Evolutionary conservation across 2,888 invertebrate genomes (phyloP), one percentile per base, ranked within the genome.

Genomic region (Frankliniella fusca): DNA sequence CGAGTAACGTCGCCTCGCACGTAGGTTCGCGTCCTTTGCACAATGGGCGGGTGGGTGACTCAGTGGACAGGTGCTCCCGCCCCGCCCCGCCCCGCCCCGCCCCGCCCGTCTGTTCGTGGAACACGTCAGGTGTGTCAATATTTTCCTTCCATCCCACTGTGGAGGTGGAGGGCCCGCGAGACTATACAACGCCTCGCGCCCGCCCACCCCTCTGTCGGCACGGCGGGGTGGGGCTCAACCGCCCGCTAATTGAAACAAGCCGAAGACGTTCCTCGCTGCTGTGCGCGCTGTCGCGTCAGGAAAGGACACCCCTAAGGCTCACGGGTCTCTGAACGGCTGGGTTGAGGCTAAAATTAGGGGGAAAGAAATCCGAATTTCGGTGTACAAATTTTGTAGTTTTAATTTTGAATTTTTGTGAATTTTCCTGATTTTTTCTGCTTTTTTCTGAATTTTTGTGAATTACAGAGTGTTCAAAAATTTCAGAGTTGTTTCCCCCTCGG

Each of bases 41-140:
- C 38, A 38, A 38, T 38, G 11, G 61, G 61, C 61, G n/a, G 61
- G 61, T 61, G 20, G 61, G 20, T n/a, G 61, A 61, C n/a, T 38
- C 38, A 38, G 38, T 38, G 5, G 38, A 38, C 38, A 38, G 61
- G 18, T 18, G 61, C 15, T 18, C 61, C 61, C 61, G 20, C 0
- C 61, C 15, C 61, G 20, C 61, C 61, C 15, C 61, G 20, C 15
- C 61, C 18, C 15, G 20, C 61, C 61, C 7, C 61, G 20, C 38
- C 38, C 38, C 38, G 38, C 38, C 38, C 38, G 70, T 20, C 61
- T 18, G 61, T 61, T 61, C 61, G 61, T 9, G 70, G 27, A 27
- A 76, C 70, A 27, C 70, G 70, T 76, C 70, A 76, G 70, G 70
- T 76, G 70, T 76, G 70, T 76, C 70, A 76, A 76, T 76, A 27